These are phyloP conservation scores for Triplophysa siluroides DNA, from an alignment of 2,113 vertebrate species.

Conservation along the genomic window DNA sequence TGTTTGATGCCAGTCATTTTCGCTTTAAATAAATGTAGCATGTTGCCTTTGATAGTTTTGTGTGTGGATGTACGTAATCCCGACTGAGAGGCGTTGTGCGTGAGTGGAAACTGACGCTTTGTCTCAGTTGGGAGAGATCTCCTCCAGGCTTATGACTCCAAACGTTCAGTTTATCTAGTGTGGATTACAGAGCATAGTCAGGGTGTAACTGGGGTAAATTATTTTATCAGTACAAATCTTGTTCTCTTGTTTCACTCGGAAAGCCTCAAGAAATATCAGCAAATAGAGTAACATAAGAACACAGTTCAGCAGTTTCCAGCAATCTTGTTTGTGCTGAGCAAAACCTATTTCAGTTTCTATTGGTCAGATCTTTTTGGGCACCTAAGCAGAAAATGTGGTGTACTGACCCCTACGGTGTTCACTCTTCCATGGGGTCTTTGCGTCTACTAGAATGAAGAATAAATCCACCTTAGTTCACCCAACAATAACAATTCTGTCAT, in stretches of 20 bases:
- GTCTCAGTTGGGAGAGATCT: neutral
- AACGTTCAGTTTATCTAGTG: neutral
- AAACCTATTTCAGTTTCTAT: too few relatives aligned
- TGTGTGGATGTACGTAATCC: neutral
- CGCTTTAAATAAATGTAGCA: neutral
- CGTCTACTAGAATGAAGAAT: too few relatives aligned
- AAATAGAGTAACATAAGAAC: too few relatives aligned
- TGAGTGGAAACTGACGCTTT: neutral
- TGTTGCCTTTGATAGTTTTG: neutral
- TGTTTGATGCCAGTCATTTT: neutral
- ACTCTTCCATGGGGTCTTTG: too few relatives aligned
- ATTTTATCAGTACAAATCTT: neutral
- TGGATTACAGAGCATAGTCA: neutral
- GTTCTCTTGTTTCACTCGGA: neutral
- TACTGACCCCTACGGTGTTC: too few relatives aligned
- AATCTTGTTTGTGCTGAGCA: too few relatives aligned
- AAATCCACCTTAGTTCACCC: too few relatives aligned
- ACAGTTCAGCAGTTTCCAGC: too few relatives aligned
- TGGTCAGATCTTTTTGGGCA: too few relatives aligned
- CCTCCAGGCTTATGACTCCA: neutral
- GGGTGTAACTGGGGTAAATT: neutral
- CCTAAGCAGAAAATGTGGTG: too few relatives aligned
- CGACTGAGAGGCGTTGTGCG: neutral
- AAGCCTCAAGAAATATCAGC: neutral
- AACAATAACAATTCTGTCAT: too few relatives aligned